phyloP scores from a whole-genome alignment of 1,140 invertebrate species.

The Drosophila seguyi region DNA sequence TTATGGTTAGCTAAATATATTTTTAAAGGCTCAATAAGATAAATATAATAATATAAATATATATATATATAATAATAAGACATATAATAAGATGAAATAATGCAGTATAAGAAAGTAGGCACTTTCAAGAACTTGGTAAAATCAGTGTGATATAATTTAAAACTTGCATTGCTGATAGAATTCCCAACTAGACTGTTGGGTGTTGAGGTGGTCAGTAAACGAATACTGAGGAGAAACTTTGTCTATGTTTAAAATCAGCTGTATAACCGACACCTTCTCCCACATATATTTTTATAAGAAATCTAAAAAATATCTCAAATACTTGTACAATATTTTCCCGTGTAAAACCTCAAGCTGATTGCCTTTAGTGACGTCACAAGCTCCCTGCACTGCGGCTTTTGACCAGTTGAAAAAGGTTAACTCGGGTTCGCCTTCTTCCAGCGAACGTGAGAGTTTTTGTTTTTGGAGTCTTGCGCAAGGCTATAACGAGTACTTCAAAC shows the following conservation, averaged over 20 bases:
- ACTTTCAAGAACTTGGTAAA: neutral
- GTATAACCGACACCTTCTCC: no score
- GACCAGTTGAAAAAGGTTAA: slow-evolving; percentile 78
- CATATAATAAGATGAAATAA: neutral
- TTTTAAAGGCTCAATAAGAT: neutral
- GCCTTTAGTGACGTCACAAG: slow-evolving; percentile 37
- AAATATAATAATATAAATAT: neutral
- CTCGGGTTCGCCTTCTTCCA: slow-evolving; percentile 38
- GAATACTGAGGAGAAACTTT: no score
- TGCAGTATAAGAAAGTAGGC: neutral
- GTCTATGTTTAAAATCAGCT: neutral
- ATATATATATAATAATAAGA: no score
- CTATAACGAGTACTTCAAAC: slow-evolving; percentile 12
- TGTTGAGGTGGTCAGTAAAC: neutral
- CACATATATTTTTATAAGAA: neutral
- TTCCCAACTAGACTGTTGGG: neutral
- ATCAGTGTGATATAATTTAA: neutral
- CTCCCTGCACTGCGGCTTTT: slow-evolving; percentile 30
- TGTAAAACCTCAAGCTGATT: slow-evolving; percentile 21
- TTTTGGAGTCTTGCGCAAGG: slow-evolving; percentile 9
- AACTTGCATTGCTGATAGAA: neutral
- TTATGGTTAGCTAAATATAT: neutral
- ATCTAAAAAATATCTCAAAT: neutral
- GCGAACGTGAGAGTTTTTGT: slow-evolving; percentile 70
- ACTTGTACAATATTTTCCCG: neutral